Conservation (phyloP, 2,888 invertebrate species). For the Tachina fera region DNA sequence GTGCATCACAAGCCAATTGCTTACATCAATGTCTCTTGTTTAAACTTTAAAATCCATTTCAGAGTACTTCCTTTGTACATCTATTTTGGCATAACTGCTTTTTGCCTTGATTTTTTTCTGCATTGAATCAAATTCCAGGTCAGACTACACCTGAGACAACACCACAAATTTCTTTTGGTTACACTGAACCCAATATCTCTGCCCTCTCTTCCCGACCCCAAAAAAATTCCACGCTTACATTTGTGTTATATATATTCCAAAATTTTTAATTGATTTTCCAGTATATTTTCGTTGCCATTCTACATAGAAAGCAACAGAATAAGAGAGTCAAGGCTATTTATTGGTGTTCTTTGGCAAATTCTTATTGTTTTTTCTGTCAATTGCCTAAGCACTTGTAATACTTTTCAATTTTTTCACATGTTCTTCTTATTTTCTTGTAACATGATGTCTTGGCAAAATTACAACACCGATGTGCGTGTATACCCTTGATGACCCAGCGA, state of each 20-base stretch:
- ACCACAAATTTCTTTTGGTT: too few species aligned
- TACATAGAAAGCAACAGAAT: neutral
- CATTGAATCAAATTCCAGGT: too few species aligned
- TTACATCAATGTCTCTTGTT: too few species aligned
- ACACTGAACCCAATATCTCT: too few species aligned
- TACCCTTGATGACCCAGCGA: constrained; percentile 66
- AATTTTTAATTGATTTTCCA: constrained; percentile 35
- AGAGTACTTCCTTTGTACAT: too few species aligned
- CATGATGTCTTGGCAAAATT: constrained; percentile 48
- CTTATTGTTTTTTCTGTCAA: constrained; percentile 5
- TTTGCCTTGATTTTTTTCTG: too few species aligned
- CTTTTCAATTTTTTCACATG: constrained; percentile 42
- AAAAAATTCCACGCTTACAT: neutral
- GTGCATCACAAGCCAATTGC: too few species aligned
- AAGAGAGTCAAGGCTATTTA: constrained; percentile 59
- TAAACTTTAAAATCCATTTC: too few species aligned
- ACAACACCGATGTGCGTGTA: constrained; percentile 52
- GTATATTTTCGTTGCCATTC: constrained; percentile 26
- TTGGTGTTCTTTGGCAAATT: constrained; percentile 29
- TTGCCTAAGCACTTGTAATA: constrained; percentile 62
- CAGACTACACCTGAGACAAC: too few species aligned
- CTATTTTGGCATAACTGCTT: too few species aligned
- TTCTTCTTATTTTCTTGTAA: constrained; percentile 1
- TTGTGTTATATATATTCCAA: neutral
- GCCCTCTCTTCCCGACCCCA: too few species aligned